Conservation (phyloP, 2,888 invertebrate species). For the Hirtodrosophila histrioides region DNA sequence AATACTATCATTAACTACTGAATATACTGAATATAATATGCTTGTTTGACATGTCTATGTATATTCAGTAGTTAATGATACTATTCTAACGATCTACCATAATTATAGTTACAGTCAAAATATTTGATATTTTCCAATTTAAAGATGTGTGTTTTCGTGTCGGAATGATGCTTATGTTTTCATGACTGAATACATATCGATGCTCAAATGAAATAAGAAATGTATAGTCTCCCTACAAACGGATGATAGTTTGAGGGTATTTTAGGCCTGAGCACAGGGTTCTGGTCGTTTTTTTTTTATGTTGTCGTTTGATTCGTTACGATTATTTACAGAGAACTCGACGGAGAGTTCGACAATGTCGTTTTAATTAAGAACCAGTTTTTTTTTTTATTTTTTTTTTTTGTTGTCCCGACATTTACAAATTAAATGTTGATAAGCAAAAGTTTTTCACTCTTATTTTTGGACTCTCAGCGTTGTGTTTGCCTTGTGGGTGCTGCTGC, state of each 20-base stretch:
- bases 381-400: constrained; percentile 37
- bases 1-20: too few relatives aligned
- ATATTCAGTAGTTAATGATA: too few relatives aligned
- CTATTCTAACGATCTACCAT: too few relatives aligned
- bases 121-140: too few relatives aligned
- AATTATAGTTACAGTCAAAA: too few relatives aligned
- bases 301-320: constrained; percentile 66
- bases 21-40: too few relatives aligned
- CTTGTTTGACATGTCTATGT: too few relatives aligned
- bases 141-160: too few relatives aligned
- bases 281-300: constrained; percentile 32
- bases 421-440: constrained; percentile 67
- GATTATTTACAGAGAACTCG: constrained; percentile 70
- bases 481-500: constrained; percentile 34
- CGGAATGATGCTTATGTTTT: too few relatives aligned
- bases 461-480: constrained; percentile 2
- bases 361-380: constrained; percentile 75
- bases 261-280: background rate
- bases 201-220: too few relatives aligned
- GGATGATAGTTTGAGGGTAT: background rate
- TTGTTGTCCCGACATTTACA: constrained; percentile 51
- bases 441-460: constrained; percentile 14
- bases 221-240: too few relatives aligned
- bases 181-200: too few relatives aligned
- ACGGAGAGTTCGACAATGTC: constrained; percentile 50